Evolutionary conservation across 2,113 vertebrate species (phyloP).

Genomic region (Arothron firmamentum): DNA sequence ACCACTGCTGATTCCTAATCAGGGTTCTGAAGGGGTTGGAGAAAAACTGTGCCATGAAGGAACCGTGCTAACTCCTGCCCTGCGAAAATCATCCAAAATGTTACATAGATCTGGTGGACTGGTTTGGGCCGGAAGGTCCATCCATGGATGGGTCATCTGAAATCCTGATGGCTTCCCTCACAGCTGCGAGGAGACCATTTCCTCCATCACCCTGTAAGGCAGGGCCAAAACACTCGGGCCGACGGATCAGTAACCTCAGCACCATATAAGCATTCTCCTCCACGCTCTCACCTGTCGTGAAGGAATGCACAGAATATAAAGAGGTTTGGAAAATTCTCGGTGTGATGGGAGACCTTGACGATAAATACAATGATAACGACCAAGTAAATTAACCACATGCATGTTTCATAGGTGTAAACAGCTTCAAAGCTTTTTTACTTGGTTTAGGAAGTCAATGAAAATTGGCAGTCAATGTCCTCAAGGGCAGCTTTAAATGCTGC

Average conservation of each 20-base stretch:
- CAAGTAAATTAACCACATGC: background rate
- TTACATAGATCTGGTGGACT: slow-evolving; percentile 76
- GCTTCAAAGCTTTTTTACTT: background rate
- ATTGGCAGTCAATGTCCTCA: slow-evolving; percentile 25
- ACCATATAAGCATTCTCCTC: slow-evolving; percentile 95
- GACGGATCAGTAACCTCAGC: slow-evolving; percentile 87
- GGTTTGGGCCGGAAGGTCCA: slow-evolving; percentile 76
- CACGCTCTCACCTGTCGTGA: slow-evolving; percentile 87
- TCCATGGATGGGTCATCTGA: slow-evolving; percentile 85
- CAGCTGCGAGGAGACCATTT: slow-evolving; percentile 84
- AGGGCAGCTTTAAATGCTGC: slow-evolving; percentile 27
- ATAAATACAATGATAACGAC: background rate
- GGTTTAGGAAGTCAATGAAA: slow-evolving; percentile 10
- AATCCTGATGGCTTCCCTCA: slow-evolving; percentile 91
- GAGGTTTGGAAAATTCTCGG: background rate
- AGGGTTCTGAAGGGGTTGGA: too few species aligned
- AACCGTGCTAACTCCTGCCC: too few species aligned
- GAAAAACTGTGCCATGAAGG: too few species aligned
- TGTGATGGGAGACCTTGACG: background rate
- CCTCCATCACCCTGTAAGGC: slow-evolving; percentile 89
- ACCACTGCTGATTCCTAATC: too few species aligned
- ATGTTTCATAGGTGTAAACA: background rate
- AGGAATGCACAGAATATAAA: background rate
- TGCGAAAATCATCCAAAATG: background rate
- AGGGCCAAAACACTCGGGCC: slow-evolving; percentile 93